phyloP scores from a whole-genome alignment of 2,888 invertebrate species.

The Diarsia brunnea region DNA sequence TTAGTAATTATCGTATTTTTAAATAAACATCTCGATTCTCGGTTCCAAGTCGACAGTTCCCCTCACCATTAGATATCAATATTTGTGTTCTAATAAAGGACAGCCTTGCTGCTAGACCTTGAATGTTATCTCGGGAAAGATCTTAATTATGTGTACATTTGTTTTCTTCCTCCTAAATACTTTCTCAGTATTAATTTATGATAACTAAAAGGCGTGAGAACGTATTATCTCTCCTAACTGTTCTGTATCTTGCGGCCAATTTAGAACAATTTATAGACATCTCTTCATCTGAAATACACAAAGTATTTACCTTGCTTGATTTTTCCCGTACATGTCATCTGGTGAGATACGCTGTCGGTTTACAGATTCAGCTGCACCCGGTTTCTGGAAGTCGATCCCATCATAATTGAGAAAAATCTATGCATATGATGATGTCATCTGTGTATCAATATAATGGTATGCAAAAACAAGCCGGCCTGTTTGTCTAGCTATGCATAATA shows the following conservation, averaged over 20 bases:
- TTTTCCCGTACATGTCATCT: background rate
- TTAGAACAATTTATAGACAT: too few relatives aligned
- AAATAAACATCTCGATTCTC: conserved; percentile 36
- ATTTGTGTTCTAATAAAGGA: conserved; percentile 44
- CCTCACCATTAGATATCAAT: conserved; percentile 46
- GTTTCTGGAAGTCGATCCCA: too few relatives aligned
- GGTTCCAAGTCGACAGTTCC: conserved; percentile 28
- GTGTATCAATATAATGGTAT: background rate
- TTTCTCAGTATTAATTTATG: conserved; percentile 33
- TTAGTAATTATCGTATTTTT: conserved; percentile 57
- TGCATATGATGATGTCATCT: too few relatives aligned
- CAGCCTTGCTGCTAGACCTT: conserved; percentile 47
- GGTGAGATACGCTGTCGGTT: too few relatives aligned
- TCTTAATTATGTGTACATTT: conserved; percentile 19
- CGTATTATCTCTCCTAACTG: background rate
- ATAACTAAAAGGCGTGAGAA: conserved; percentile 34
- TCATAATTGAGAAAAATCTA: too few relatives aligned
- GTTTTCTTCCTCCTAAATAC: conserved; percentile 33
- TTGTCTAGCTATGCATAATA: too few relatives aligned
- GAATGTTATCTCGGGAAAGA: conserved; percentile 32
- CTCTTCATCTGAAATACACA: too few relatives aligned
- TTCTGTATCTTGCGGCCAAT: background rate
- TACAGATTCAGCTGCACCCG: too few relatives aligned
- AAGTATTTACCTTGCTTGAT: too few relatives aligned
- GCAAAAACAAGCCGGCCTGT: background rate